A percentile compares a stretch with the other conserved stretches of the same genome.
Evolutionary conservation across 2,797 vertebrate species (phyloP).

Genomic region (Borostomias antarcticus): DNA sequence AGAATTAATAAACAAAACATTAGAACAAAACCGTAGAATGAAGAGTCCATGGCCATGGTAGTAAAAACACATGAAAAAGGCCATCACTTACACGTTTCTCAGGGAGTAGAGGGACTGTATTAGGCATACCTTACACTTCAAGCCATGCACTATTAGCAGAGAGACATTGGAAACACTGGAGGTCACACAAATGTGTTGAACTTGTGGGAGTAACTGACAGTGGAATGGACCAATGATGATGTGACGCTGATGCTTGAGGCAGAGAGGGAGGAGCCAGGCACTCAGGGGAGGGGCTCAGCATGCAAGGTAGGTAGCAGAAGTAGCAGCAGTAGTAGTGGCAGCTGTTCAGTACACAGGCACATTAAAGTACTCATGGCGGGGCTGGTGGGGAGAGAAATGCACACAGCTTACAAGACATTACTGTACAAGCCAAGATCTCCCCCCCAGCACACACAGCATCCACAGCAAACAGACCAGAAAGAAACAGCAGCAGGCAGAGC

Average conservation of each 20-base stretch:
- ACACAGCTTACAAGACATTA: slow-evolving; percentile 79
- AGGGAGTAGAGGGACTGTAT: background rate
- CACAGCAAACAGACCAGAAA: slow-evolving; percentile 49
- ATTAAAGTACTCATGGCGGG: slow-evolving; percentile 98
- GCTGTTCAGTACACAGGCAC: slow-evolving; percentile 97
- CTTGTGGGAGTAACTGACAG: background rate
- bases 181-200: background rate
- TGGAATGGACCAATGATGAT: slow-evolving; percentile 11
- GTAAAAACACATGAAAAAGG: background rate
- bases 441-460: slow-evolving; percentile 21
- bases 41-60: background rate
- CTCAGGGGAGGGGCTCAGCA: slow-evolving; percentile 80
- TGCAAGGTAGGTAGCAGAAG: slow-evolving; percentile 72
- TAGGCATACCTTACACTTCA: background rate
- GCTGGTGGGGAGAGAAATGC: slow-evolving; percentile 90
- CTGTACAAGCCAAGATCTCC: slow-evolving; percentile 31
- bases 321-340: slow-evolving; percentile 73
- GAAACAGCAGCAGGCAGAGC: slow-evolving; percentile 20
- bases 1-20: background rate
- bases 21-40: background rate
- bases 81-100: background rate
- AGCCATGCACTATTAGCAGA: slow-evolving; percentile 1
- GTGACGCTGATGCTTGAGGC: background rate
- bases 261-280: slow-evolving; percentile 74
- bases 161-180: slow-evolving; percentile 1